phyloP scores from a whole-genome alignment of 92 coral and sea anemone genomes.

The Diadumene lineata region DNA sequence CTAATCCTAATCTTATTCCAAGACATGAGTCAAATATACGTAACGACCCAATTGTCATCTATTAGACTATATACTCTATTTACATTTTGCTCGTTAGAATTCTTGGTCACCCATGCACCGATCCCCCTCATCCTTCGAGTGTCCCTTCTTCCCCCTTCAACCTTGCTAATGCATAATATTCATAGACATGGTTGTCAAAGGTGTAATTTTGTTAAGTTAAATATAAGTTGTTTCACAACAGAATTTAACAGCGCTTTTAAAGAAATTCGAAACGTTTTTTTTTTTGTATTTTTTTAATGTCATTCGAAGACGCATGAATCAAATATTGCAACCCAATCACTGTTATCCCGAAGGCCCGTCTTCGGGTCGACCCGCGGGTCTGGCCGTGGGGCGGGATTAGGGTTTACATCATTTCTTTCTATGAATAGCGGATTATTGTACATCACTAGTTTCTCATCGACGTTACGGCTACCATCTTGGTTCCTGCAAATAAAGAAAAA shows the following conservation, averaged over 20 bases:
- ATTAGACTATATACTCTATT: too few species aligned
- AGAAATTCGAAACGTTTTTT: too few species aligned
- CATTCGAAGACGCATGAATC: slow-evolving; percentile 19
- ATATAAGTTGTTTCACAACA: too few species aligned
- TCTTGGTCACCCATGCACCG: too few species aligned
- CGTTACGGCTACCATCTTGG: slow-evolving; percentile 59
- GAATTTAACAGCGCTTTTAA: too few species aligned
- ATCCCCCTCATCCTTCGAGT: background rate
- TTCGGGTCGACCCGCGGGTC: slow-evolving; percentile 43
- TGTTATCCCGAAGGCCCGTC: slow-evolving; percentile 41
- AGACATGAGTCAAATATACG: too few species aligned
- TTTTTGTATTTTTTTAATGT: too few species aligned
- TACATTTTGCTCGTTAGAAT: too few species aligned
- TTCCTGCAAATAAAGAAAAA: slow-evolving; percentile 33
- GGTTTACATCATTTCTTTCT: background rate
- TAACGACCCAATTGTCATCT: too few species aligned
- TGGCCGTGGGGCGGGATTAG: background rate
- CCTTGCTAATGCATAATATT: background rate
- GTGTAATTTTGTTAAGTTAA: too few species aligned
- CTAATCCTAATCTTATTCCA: too few species aligned
- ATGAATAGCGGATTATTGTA: slow-evolving; percentile 74
- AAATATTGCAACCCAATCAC: slow-evolving; percentile 48
- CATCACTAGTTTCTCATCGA: slow-evolving; percentile 69
- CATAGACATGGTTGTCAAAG: too few species aligned
- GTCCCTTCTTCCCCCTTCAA: background rate